These are phyloP conservation scores for Planiliza haematocheilus DNA, from an alignment of 2,113 vertebrate genomes.

Conservation along the genomic window DNA sequence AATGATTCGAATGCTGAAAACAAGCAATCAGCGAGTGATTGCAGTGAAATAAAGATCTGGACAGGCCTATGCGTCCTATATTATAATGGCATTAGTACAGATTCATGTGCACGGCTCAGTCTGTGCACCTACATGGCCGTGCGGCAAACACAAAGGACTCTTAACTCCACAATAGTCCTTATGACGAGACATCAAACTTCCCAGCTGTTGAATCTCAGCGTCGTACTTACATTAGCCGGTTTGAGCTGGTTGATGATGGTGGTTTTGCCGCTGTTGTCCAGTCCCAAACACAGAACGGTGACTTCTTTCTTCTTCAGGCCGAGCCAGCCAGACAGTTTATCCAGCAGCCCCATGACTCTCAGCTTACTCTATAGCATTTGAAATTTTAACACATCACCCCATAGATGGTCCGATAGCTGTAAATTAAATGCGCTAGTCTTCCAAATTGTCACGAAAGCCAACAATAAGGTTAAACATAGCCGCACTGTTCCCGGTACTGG, in stretches of 20 bases:
- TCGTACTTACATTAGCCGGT: constrained; percentile 90
- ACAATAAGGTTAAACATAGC: constrained; percentile 17
- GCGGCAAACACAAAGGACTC: not conserved
- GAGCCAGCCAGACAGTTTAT: constrained; percentile 93
- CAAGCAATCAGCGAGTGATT: constrained; percentile 68
- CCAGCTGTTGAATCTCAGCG: not conserved
- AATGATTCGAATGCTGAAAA: constrained; percentile 78
- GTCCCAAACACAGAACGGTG: constrained; percentile 94
- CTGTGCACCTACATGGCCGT: not conserved
- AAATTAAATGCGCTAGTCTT: constrained; percentile 8
- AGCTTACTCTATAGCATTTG: constrained; percentile 15
- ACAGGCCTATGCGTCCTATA: constrained; percentile 26
- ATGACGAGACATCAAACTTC: not conserved
- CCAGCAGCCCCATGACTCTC: constrained; percentile 91
- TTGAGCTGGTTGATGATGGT: constrained; percentile 99
- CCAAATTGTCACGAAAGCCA: constrained; percentile 10
- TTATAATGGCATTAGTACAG: not conserved
- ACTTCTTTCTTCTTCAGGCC: constrained; percentile 97
- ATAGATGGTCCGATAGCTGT: constrained; percentile 38
- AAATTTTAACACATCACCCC: constrained; percentile 48
- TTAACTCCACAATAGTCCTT: not conserved
- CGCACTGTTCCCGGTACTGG: not conserved
- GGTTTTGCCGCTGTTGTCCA: constrained; percentile 98
- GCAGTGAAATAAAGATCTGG: constrained; percentile 42
- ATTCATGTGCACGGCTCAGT: not conserved